Conservation (phyloP, 2,113 vertebrate genomes). For the Panthera tigris region DNA sequence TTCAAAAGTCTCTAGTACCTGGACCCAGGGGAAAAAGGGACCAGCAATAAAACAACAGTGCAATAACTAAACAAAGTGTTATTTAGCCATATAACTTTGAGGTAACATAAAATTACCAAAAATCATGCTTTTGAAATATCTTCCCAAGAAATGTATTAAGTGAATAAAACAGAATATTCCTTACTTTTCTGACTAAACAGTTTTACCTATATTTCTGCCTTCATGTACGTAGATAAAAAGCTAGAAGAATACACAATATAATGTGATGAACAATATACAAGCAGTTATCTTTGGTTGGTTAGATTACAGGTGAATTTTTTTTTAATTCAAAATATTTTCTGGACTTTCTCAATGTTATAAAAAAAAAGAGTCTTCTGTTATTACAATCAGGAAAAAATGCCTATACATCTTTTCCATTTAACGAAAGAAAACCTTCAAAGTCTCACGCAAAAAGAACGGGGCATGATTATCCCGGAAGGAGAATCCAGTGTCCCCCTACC, state of each 20-base stretch:
- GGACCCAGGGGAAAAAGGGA: neutral
- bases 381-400: neutral
- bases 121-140: neutral
- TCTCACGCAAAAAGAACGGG: neutral
- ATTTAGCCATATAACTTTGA: neutral
- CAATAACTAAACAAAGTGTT: neutral
- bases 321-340: neutral
- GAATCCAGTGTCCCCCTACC: neutral
- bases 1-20: neutral
- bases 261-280: neutral
- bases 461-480: neutral
- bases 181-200: neutral
- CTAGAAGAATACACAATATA: neutral
- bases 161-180: conserved; percentile 6
- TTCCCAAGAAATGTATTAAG: neutral
- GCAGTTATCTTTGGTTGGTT: neutral
- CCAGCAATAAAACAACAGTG: neutral
- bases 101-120: neutral
- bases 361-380: neutral
- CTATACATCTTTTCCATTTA: neutral
- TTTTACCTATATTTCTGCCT: neutral
- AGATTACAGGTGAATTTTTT: neutral
- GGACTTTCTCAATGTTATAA: neutral
- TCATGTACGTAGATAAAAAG: neutral
- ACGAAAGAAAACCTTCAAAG: neutral